Conservation (phyloP, 1,140 invertebrate genomes). For the Metopolophium dirhodum region DNA sequence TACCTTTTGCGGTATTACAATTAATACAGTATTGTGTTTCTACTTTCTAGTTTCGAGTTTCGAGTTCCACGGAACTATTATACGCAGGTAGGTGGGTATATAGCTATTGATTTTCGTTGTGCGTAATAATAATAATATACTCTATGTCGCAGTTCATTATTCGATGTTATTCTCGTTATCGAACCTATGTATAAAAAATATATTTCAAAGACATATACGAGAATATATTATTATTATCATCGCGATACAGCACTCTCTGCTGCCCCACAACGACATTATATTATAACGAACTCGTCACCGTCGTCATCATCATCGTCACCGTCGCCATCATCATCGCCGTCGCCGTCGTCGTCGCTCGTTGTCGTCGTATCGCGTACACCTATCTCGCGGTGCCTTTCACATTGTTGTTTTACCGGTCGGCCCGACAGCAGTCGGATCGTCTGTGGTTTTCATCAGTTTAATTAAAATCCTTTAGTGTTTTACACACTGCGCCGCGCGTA, state of each 20-base stretch:
- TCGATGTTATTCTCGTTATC: neutral
- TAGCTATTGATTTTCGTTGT: neutral
- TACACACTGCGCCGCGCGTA: neutral
- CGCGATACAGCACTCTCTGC: neutral
- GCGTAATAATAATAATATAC: neutral
- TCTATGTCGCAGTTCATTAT: neutral
- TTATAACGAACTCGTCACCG: neutral
- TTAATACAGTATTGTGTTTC: neutral
- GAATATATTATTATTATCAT: neutral
- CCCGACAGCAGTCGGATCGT: neutral
- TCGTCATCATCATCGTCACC: neutral
- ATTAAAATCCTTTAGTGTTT: slow-evolving; percentile 16
- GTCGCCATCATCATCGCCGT: neutral
- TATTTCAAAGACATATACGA: neutral
- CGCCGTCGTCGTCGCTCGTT: too few relatives aligned
- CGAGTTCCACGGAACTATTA: neutral
- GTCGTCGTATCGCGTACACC: neutral
- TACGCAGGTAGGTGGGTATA: neutral
- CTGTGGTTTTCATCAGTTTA: neutral
- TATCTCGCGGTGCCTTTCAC: neutral
- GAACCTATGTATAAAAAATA: neutral
- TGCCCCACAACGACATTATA: neutral
- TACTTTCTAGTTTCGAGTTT: neutral
- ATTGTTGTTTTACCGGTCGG: neutral
- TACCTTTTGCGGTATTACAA: too few relatives aligned